Percentiles rank a stretch among this genome's conserved stretches.
These are phyloP conservation scores for Brachionus sp. DNA, from an alignment of 1,140 invertebrate genomes.

Conservation along the genomic window DNA sequence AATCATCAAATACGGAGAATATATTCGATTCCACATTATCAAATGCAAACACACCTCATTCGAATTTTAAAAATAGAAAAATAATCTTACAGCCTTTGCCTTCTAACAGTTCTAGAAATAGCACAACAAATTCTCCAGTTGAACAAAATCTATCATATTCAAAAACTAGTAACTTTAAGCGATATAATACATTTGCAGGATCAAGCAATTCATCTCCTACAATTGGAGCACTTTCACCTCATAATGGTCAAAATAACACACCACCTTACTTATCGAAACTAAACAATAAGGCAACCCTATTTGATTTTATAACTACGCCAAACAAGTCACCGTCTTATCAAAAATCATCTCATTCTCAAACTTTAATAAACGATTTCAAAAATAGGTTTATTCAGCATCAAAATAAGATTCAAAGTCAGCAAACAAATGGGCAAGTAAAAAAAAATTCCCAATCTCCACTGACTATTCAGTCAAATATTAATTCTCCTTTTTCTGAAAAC, in stretches of 20 bases:
- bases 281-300: constrained; percentile 9
- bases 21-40: constrained; percentile 4
- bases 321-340: not conserved
- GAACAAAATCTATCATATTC: not conserved
- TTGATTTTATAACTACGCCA: constrained; percentile 36
- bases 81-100: constrained; percentile 6
- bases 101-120: not conserved
- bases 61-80: constrained; percentile 19
- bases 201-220: constrained; percentile 4
- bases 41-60: not conserved
- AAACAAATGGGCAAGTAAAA: not conserved
- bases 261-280: constrained; percentile 12
- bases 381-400: constrained; percentile 18
- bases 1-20: constrained; percentile 6
- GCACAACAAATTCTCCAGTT: constrained; percentile 11
- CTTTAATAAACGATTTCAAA: constrained; percentile 19
- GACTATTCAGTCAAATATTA: not conserved
- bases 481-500: not conserved
- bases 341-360: not conserved
- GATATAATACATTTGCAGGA: constrained; percentile 2
- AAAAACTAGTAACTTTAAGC: not conserved
- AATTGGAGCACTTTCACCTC: not conserved
- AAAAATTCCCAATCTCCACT: not conserved
- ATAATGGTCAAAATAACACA: not conserved
- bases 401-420: constrained; percentile 33